Percentiles rank a stretch among this genome's conserved stretches.
Evolutionary conservation across 37 sponge, comb jelly and placozoan species (phyloP).

Genomic region (Halichondria panicea): DNA sequence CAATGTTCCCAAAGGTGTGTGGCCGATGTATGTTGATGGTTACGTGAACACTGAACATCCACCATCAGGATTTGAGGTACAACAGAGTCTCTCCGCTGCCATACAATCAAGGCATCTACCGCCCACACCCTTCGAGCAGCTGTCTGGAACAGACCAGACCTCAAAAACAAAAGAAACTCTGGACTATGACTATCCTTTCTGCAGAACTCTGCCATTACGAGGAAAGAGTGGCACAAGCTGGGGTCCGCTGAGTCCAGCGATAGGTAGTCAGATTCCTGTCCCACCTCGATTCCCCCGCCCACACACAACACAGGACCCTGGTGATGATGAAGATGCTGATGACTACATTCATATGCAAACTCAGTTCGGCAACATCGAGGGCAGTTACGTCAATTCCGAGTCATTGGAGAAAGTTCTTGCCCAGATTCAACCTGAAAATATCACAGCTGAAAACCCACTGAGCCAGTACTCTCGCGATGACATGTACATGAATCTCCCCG

Average conservation of each 20-base stretch:
- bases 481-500: no score
- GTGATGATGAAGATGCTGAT: not conserved
- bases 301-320: no score
- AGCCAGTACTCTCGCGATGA: no score
- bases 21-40: slow-evolving; percentile 21
- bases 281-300: no score
- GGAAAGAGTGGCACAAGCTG: not conserved
- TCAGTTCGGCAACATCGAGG: no score
- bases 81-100: no score
- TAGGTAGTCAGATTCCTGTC: not conserved
- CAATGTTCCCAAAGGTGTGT: not conserved
- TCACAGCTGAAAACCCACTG: no score
- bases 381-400: slow-evolving; percentile 38
- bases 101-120: not conserved
- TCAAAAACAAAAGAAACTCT: not conserved
- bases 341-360: no score
- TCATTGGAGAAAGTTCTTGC: not conserved
- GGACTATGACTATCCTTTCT: slow-evolving; percentile 39
- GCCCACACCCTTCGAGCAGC: not conserved
- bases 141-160: not conserved
- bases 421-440: no score
- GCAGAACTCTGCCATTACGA: not conserved
- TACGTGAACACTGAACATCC: slow-evolving; percentile 11
- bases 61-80: not conserved
- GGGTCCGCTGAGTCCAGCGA: not conserved